Evolutionary conservation across 2,797 vertebrate species (phyloP).

Genomic region (Helicolenus hilgendorfi): DNA sequence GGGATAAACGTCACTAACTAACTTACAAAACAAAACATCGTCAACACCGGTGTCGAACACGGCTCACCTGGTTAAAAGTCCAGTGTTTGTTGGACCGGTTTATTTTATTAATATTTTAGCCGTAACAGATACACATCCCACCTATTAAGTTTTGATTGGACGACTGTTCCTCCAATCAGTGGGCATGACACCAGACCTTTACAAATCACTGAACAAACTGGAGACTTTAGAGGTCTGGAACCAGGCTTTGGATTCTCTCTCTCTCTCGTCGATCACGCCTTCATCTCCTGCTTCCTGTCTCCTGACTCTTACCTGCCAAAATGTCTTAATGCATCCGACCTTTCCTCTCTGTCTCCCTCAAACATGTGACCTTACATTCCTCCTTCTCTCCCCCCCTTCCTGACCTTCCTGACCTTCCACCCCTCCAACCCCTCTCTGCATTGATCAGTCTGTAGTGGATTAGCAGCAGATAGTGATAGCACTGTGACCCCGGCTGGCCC

Average conservation of each 20-base stretch:
- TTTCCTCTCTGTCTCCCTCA: neutral
- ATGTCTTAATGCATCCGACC: neutral
- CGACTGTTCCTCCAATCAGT: too few species aligned
- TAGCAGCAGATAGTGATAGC: conserved; percentile 62
- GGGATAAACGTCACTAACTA: too few species aligned
- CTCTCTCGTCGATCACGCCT: neutral
- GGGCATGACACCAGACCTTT: neutral
- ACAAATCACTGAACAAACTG: neutral
- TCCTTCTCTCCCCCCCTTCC: neutral
- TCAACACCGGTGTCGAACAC: too few species aligned
- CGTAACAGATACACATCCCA: too few species aligned
- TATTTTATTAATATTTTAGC: too few species aligned
- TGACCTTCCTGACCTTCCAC: conserved; percentile 10
- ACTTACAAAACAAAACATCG: too few species aligned
- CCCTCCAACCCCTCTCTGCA: conserved; percentile 4
- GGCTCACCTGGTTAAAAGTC: too few species aligned
- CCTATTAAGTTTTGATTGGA: too few species aligned
- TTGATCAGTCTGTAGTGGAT: conserved; percentile 75
- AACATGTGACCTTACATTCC: neutral
- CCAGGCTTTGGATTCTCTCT: neutral
- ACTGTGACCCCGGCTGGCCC: conserved; percentile 60
- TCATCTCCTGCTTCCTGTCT: neutral
- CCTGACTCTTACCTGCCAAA: neutral
- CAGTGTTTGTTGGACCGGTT: too few species aligned
- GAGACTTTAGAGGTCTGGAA: neutral